Evolutionary conservation across 2,888 invertebrate genomes (phyloP).

Genomic region (Heteromurus nitidus): DNA sequence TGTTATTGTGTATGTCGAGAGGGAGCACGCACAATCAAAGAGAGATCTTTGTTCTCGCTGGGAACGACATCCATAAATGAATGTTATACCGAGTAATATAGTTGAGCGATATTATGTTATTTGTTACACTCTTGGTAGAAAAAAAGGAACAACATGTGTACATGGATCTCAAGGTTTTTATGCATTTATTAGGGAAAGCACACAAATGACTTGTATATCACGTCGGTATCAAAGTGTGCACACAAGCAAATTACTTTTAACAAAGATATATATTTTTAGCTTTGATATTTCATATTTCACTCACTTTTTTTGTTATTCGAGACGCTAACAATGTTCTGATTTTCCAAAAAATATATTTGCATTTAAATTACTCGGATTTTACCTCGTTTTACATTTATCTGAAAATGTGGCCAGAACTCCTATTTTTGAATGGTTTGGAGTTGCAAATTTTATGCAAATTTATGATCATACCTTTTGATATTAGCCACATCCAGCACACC

Average conservation of each 20-base stretch:
- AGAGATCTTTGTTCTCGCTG: too few species aligned
- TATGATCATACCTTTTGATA: constrained; percentile 25
- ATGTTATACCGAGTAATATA: background rate
- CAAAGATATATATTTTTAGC: background rate
- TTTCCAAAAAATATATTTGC: too few species aligned
- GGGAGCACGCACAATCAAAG: too few species aligned
- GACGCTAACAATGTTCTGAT: too few species aligned
- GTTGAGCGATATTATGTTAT: background rate
- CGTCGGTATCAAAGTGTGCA: background rate
- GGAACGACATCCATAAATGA: too few species aligned
- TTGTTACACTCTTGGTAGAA: background rate
- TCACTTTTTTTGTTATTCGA: too few species aligned
- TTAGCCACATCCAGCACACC: constrained; percentile 14
- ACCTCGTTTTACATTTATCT: constrained; percentile 1
- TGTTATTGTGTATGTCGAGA: too few species aligned
- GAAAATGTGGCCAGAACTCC: constrained; percentile 3
- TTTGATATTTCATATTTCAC: constrained; percentile 14
- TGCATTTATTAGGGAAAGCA: background rate
- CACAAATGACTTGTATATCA: too few species aligned
- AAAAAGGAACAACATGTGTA: too few species aligned
- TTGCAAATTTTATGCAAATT: constrained; percentile 35
- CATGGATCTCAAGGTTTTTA: too few species aligned
- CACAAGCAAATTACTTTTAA: constrained; percentile 12
- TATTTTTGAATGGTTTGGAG: constrained; percentile 10
- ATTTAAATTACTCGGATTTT: too few species aligned